Evolutionary conservation across 2,113 vertebrate species (phyloP).

Genomic region (Pseudonaja textilis): DNA sequence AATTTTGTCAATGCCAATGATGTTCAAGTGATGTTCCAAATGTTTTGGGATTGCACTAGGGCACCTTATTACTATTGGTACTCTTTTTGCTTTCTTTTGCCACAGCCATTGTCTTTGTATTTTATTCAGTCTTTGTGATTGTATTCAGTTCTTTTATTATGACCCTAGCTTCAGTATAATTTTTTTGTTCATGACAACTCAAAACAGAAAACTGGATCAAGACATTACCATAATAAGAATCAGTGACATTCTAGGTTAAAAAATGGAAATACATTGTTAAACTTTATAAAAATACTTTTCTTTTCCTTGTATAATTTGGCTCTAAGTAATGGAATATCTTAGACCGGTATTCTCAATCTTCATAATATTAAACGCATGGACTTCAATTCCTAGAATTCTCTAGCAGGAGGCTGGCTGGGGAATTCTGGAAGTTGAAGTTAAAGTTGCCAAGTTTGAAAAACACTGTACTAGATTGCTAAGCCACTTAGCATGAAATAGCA

Average conservation of each 20-base stretch:
- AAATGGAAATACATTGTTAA: neutral
- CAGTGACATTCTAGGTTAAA: neutral
- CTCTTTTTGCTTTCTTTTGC: neutral
- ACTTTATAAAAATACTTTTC: neutral
- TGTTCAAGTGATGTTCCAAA: neutral
- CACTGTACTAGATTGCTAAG: neutral
- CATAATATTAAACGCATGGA: neutral
- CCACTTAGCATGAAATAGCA: neutral
- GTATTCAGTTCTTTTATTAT: neutral
- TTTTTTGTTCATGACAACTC: neutral
- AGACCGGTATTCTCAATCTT: neutral
- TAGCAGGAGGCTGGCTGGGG: neutral
- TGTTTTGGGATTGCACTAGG: neutral
- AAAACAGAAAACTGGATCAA: neutral
- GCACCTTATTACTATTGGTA: neutral
- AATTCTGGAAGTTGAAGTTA: neutral
- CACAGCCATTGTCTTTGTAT: neutral
- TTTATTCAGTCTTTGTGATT: neutral
- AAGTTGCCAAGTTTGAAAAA: neutral
- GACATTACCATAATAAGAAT: neutral
- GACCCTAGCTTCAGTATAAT: neutral
- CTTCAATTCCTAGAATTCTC: neutral
- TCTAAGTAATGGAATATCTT: neutral
- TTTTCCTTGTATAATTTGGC: neutral
- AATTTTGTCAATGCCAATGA: neutral